Percentiles rank a stretch among this genome's conserved stretches.
Conservation (phyloP, 2,113 vertebrate genomes). For the Epinephelus cyanopodus region DNA sequence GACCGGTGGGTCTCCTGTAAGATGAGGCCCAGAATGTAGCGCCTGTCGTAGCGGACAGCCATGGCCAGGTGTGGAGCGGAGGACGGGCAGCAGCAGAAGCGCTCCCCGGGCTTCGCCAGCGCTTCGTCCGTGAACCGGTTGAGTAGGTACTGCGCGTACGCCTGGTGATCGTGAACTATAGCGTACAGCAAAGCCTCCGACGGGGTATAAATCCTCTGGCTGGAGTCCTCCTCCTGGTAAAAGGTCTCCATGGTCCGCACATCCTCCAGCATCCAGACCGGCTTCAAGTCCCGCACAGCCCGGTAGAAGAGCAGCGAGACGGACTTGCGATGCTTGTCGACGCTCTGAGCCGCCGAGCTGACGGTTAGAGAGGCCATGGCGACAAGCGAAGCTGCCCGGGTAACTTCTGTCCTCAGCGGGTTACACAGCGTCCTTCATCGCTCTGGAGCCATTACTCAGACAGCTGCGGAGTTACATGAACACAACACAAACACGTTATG, state of each 20-base stretch:
- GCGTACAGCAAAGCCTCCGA: constrained; percentile 93
- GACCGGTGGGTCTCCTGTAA: constrained; percentile 86
- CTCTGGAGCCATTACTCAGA: not conserved
- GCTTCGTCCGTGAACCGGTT: constrained; percentile 86
- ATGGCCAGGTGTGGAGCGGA: constrained; percentile 89
- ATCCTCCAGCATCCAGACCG: constrained; percentile 93
- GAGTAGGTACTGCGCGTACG: constrained; percentile 89
- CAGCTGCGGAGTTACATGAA: accelerated
- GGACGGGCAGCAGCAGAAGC: constrained; percentile 88
- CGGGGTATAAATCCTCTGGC: constrained; percentile 86
- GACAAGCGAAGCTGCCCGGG: not conserved
- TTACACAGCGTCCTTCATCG: not conserved
- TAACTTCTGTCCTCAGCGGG: not conserved
- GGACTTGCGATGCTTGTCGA: constrained; percentile 83
- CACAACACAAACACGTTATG: too few species aligned
- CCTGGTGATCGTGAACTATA: constrained; percentile 90
- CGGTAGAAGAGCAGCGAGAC: constrained; percentile 91
- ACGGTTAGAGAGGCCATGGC: constrained; percentile 64
- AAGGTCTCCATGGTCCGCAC: constrained; percentile 92
- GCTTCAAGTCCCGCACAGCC: constrained; percentile 90
- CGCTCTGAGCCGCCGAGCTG: constrained; percentile 72
- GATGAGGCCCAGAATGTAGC: constrained; percentile 88
- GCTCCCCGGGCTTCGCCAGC: constrained; percentile 88
- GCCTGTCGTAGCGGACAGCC: constrained; percentile 90
- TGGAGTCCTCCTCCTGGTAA: constrained; percentile 86